Evolutionary conservation across 1,140 invertebrate species (phyloP), one percentile per base, ranked within the genome.

Genomic region (Drosophila guanche): DNA sequence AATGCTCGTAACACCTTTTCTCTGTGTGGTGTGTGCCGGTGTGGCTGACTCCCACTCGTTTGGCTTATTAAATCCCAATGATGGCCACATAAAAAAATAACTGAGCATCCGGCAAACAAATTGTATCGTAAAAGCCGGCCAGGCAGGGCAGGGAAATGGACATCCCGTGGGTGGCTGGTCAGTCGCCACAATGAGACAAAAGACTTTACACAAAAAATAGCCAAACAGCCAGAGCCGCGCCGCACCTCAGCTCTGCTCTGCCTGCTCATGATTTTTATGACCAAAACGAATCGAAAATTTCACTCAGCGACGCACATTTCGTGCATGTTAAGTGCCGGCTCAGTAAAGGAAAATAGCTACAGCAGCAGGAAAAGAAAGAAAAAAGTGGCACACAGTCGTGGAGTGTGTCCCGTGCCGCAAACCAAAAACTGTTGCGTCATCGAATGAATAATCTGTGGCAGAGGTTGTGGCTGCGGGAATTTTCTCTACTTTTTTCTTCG

Each of bases 21-120:
- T 10, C 60, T 75, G 53, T 68, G 70, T 52, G 70, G 71, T 75
- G 62, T 68, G 70, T 52, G 70, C 29, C 51, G 22, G 27, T 56
- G 40, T 50, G 29, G 40, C 33, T 41, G 29, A 25, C 62, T 52
- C 45, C 55, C 2, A 5, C 33, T 37, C 33, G 37, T 68, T 69
- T 68, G 81, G 81, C 81, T 85, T 85, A 85, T 85, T 85, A 85
- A 85, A 86, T 86, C 80, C 77, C 76, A 86, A 85, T 85, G 77
- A 77, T 77, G 69, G 62, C 63, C 51, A 66, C 60, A 85, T 85
- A 85, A 85, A 84, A 74, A 81, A 77, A 69, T 59, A 48, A 57
- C 66, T 48, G 51, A 53, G 58, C 47, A 72, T 63, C 55, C 57
- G 71, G 76, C 68, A 69, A 69, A 86, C 80, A 86, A 85, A 85